Percentiles rank a stretch among this genome's conserved stretches.
These are phyloP conservation scores for Nasua narica DNA, from an alignment of 2,797 vertebrate species.

Conservation along the genomic window DNA sequence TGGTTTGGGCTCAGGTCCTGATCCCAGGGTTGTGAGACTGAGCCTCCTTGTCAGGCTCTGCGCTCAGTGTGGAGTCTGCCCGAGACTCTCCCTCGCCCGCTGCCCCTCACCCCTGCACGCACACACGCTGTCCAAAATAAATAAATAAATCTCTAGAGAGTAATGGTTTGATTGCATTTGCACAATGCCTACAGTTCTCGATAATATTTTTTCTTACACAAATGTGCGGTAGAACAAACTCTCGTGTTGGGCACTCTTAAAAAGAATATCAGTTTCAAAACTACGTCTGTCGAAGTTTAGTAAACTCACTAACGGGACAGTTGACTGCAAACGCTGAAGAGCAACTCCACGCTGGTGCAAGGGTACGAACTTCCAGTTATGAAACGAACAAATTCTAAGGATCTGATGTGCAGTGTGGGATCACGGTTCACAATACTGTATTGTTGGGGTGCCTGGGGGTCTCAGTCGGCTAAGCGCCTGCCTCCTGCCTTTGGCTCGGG, in stretches of 20 bases:
- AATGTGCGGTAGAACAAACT: conserved; percentile 83
- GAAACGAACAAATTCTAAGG: too few species aligned
- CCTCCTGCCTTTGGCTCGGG: background rate
- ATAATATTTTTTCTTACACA: conserved; percentile 83
- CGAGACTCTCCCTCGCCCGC: too few species aligned
- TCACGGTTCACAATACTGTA: too few species aligned
- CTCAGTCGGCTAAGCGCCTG: background rate
- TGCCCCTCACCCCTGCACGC: too few species aligned
- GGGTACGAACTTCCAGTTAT: too few species aligned
- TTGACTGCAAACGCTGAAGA: background rate
- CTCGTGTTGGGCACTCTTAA: conserved; percentile 74
- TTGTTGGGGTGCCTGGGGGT: background rate
- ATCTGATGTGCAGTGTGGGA: too few species aligned
- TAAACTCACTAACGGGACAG: background rate
- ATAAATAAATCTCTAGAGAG: too few species aligned
- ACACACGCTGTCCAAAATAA: too few species aligned
- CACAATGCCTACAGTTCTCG: conserved; percentile 84
- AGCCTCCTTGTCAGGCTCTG: background rate
- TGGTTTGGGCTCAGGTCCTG: too few species aligned
- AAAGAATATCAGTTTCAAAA: background rate
- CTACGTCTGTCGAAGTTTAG: background rate
- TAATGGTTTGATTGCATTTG: conserved; percentile 61
- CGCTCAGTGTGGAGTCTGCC: too few species aligned
- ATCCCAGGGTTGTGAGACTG: background rate
- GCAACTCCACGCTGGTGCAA: background rate